Conservation (phyloP, 35 echinoderm and acorn worm genomes). For the Lytechinus pictus region DNA sequence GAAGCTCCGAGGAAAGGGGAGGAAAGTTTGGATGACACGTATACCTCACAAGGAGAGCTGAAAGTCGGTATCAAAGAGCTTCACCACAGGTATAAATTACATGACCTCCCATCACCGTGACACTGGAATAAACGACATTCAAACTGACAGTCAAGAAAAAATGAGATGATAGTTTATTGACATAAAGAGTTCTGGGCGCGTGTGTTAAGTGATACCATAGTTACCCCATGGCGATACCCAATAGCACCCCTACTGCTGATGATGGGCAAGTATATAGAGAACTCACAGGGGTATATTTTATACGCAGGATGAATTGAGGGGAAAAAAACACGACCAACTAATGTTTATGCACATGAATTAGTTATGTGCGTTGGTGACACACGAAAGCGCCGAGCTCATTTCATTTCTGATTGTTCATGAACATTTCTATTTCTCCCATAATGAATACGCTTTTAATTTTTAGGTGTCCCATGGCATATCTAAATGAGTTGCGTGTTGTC, state of each 20-base stretch:
- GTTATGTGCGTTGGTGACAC: too few relatives aligned
- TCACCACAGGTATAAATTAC: constrained; percentile 8
- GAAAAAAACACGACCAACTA: too few relatives aligned
- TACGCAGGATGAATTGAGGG: not conserved
- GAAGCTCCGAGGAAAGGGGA: not conserved
- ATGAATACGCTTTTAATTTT: too few relatives aligned
- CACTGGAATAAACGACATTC: not conserved
- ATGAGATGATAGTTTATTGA: not conserved
- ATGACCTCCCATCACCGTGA: not conserved
- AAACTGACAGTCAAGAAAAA: not conserved
- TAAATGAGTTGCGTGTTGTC: too few relatives aligned
- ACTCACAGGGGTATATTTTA: not conserved
- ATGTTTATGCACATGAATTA: too few relatives aligned
- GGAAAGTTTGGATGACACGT: not conserved
- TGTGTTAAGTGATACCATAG: not conserved
- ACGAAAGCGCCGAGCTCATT: too few relatives aligned
- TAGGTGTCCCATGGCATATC: too few relatives aligned
- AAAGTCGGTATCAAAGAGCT: not conserved
- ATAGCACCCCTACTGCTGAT: not conserved
- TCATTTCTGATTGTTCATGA: too few relatives aligned
- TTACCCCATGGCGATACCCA: not conserved
- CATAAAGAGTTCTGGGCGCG: not conserved
- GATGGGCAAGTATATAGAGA: not conserved
- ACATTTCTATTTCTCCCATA: too few relatives aligned
- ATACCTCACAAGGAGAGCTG: not conserved